Evolutionary conservation across 2,888 invertebrate genomes (phyloP), one percentile per base, ranked within the genome.

Genomic region (Rutpela maculata): DNA sequence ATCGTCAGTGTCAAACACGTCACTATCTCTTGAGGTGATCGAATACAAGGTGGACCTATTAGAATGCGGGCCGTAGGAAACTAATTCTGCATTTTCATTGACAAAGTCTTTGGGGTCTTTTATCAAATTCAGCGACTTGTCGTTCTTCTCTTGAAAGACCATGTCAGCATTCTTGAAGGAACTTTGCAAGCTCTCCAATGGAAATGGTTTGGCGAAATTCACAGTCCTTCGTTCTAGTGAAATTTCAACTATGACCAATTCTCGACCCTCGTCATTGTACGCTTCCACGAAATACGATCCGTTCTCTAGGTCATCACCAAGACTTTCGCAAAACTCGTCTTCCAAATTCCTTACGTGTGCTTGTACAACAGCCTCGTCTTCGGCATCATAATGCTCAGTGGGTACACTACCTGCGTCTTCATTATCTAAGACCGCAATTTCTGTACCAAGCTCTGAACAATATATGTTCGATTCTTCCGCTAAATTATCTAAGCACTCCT

Each of bases 231-330:
- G 77, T 35, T 85, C 84, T 7, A 87, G 70, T 75, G 72, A 63
- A 65, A 73, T 63, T 65, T 73, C 72, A 11, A 83, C 83, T 69
- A 85, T 79, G 6, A 88, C 78, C 19, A 88, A 79, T 82, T 88
- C 88, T 26, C 82, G 80, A 12, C 85, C 87, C 15, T 83, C 82
- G 35, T 81, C 81, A 62, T 88, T 88, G 74, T 85, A 88, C 15
- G 88, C 84, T 84, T 88, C 88, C 5, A 87, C 79, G 63, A 86
- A 83, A 68, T 79, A 74, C 6, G 82, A 59, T 7, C 83, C 84
- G 9, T 77, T 77, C 70, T 84, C 82, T 4, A 84, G 66, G 35
- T 82, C 83, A 19, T 85, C 83, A 7, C 71, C 71, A 15, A 84
- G 63, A 17, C 74, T 80, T 73, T 81, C 82, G 9, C 76, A 78